Base-by-base conservation (phyloP, 2,888 invertebrate species). In the Endomychus coccineus region DNA sequence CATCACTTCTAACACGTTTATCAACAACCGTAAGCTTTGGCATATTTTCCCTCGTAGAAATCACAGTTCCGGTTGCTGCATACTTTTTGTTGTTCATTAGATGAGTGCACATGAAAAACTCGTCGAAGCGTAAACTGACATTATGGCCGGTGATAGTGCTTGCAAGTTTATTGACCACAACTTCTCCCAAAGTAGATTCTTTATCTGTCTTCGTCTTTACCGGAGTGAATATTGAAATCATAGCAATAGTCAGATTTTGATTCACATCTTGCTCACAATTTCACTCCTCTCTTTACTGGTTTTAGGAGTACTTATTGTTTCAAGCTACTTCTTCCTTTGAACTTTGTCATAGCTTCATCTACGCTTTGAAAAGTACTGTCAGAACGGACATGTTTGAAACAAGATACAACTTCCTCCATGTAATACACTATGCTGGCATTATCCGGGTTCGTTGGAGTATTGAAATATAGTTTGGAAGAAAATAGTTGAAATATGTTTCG, bases 261-360 rank as follows among this genome's bases (percentile, higher is more conserved):
- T 24, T 43, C 45, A 31, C 46, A 48, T 15, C 50, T 28, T 24
- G 40, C 36, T 48, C 48, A 50, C 21, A 44, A 36, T 30, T 50
- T 46, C 9, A 41, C 43, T 6, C 46, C 46, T 16, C 44, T 7
- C 37, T 46, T 52, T 14, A 40, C 43, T 6, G 46, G 49, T 19
- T 50, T 50, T 6, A 36, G 34, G 1, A 43, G 46, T 39, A 48
- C 40, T 24, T 49, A 49, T 27, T 50, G 50, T 29, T 52, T 52
- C 1, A 46, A 15, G 2, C 36, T 13, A 2, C 39, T 39, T 2
- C 44, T 23, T 2, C 41, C 41, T 27, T 41, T 44, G 36, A 44
- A 41, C 27, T 40, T 37, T 19, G 39, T 33, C 39, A 44, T 44
- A 4, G 10, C n/a, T 16, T 44, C 43, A 16, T 43, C 43, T 1